Evolutionary conservation across 1,140 invertebrate genomes (phyloP).

Genomic region (Papilio aristodemus): DNA sequence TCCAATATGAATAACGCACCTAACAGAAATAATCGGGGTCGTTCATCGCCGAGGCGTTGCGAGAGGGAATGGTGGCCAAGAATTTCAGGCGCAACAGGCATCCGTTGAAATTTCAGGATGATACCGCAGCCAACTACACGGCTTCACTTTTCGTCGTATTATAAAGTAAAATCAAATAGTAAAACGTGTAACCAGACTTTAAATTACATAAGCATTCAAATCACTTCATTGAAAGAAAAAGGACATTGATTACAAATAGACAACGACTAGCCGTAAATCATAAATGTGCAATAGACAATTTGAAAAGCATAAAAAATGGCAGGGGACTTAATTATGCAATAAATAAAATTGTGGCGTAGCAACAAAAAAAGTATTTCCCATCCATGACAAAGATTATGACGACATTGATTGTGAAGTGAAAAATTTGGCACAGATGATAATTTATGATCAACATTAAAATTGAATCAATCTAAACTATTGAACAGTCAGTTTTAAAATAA

Average conservation of each 20-base stretch:
- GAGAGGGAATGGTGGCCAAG: slow-evolving; percentile 48
- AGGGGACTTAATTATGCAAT: too few species aligned
- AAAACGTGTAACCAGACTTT: too few species aligned
- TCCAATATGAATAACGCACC: slow-evolving; percentile 34
- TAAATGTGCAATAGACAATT: too few species aligned
- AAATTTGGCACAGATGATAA: neutral
- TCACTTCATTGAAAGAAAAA: too few species aligned
- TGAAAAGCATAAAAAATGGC: too few species aligned
- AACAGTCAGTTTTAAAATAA: neutral
- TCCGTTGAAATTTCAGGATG: slow-evolving; percentile 39
- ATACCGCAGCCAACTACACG: neutral
- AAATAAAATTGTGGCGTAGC: neutral
- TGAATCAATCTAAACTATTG: slow-evolving; percentile 4
- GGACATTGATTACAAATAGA: too few species aligned
- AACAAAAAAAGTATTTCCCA: neutral
- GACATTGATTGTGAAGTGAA: neutral
- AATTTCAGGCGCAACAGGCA: slow-evolving; percentile 50
- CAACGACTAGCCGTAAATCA: too few species aligned
- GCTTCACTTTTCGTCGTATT: neutral
- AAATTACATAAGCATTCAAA: too few species aligned
- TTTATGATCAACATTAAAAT: neutral
- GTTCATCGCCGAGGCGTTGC: slow-evolving; percentile 45
- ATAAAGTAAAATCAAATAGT: too few species aligned
- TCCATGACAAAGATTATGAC: too few species aligned
- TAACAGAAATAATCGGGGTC: slow-evolving; percentile 55